A percentile compares a stretch with the other conserved stretches of the same genome.
Evolutionary conservation across 2,888 invertebrate genomes (phyloP).

Genomic region (Dascillus cervinus): DNA sequence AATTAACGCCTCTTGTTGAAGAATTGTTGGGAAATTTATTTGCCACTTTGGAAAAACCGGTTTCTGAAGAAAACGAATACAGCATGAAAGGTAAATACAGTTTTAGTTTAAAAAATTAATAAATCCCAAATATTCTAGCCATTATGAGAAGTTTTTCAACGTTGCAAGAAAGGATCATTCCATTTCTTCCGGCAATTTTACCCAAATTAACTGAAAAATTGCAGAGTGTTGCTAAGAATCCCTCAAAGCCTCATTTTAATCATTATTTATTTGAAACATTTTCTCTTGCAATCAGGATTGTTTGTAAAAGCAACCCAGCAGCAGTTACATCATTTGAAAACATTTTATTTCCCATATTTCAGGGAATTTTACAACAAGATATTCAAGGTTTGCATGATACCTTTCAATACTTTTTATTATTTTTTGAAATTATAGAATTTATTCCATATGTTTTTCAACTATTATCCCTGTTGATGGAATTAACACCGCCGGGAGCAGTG

Average conservation of each 20-base stretch:
- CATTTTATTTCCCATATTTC: conserved; percentile 90
- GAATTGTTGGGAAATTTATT: conserved; percentile 71
- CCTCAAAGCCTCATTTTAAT: conserved; percentile 95
- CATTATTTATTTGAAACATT: conserved; percentile 96
- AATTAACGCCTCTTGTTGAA: conserved; percentile 59
- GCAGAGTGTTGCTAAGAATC: conserved; percentile 79
- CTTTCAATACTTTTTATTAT: not conserved
- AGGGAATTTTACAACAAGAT: conserved; percentile 89
- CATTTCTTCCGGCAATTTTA: conserved; percentile 70
- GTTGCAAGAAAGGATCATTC: conserved; percentile 72
- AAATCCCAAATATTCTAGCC: conserved; percentile 47
- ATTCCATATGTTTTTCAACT: conserved; percentile 99
- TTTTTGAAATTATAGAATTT: conserved; percentile 61
- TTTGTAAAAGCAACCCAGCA: conserved; percentile 71
- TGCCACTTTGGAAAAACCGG: conserved; percentile 59
- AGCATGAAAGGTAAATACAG: conserved; percentile 76
- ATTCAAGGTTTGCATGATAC: conserved; percentile 58
- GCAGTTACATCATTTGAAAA: conserved; percentile 86
- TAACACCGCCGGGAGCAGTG: conserved; percentile 47
- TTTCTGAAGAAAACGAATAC: conserved; percentile 91
- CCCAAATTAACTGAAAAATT: conserved; percentile 81
- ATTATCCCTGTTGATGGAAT: conserved; percentile 81
- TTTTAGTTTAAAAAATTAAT: conserved; percentile 4
- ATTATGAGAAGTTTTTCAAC: conserved; percentile 83
- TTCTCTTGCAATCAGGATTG: conserved; percentile 82